A percentile compares a stretch with the other conserved stretches of the same genome.
phyloP scores from a whole-genome alignment of 2,113 vertebrate species.

The Leptobrachium leishanense region DNA sequence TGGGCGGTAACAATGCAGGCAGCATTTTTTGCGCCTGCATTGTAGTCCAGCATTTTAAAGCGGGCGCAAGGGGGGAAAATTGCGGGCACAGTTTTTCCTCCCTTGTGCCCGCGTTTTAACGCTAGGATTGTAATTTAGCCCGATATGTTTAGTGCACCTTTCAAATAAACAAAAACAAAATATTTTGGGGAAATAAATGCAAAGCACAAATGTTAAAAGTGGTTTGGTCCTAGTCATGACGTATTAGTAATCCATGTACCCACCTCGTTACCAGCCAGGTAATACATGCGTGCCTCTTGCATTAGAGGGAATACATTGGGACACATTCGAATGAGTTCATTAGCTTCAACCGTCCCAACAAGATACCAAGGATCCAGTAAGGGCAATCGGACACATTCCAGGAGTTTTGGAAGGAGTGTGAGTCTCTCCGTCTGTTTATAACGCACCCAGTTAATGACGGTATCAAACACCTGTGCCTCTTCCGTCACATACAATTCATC shows the following conservation, averaged over 20 bases:
- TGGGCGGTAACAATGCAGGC: too few species aligned
- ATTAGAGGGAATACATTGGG: conserved; percentile 84
- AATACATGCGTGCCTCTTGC: conserved; percentile 89
- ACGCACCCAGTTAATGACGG: conserved; percentile 84
- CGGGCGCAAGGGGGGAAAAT: too few species aligned
- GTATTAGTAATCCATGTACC: conserved; percentile 45
- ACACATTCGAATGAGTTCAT: conserved; percentile 82
- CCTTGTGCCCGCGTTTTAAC: too few species aligned
- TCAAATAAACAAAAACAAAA: too few species aligned
- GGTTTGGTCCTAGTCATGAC: too few species aligned
- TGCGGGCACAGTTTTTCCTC: too few species aligned
- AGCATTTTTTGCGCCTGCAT: too few species aligned
- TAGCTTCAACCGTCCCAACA: conserved; percentile 87
- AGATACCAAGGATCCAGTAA: conserved; percentile 91
- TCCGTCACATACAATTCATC: conserved; percentile 85
- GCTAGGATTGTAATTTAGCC: too few species aligned
- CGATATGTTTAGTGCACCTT: too few species aligned
- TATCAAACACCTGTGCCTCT: conserved; percentile 89
- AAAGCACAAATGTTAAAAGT: too few species aligned
- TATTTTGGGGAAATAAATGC: too few species aligned
- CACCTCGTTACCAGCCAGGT: conserved; percentile 91
- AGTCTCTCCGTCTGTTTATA: conserved; percentile 70
- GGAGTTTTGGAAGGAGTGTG: conserved; percentile 69
- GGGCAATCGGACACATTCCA: conserved; percentile 81
- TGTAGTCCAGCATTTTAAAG: too few species aligned